These are phyloP conservation scores for Halictus ligatus DNA, from an alignment of 2,888 invertebrate genomes.

Conservation along the genomic window DNA sequence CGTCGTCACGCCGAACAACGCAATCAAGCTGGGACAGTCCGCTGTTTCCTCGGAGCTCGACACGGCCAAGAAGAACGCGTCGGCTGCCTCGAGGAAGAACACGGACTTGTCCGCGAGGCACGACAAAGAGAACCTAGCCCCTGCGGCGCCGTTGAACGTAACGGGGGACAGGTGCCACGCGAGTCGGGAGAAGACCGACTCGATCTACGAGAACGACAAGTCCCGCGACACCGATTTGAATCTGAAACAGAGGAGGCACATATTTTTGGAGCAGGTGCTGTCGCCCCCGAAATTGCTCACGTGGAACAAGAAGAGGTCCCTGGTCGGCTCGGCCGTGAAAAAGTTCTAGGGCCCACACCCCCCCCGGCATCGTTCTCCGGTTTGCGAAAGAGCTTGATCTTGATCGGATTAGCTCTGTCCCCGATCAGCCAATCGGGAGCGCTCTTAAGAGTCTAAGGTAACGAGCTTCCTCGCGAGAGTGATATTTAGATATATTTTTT, in stretches of 20 bases:
- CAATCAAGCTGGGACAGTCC: constrained; percentile 35
- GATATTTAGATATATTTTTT: constrained; percentile 46
- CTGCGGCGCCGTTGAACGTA: constrained; percentile 65
- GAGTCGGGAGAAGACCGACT: constrained; percentile 59
- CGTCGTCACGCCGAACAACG: constrained; percentile 61
- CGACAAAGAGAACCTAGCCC: constrained; percentile 79
- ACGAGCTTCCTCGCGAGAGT: constrained; percentile 24
- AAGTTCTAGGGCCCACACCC: constrained; percentile 44
- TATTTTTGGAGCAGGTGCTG: constrained; percentile 87
- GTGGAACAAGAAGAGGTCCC: constrained; percentile 79
- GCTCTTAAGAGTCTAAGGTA: neutral
- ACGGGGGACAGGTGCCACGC: constrained; percentile 65
- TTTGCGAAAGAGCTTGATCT: neutral
- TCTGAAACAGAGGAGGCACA: constrained; percentile 85
- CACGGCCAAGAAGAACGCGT: constrained; percentile 21
- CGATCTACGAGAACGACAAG: constrained; percentile 62
- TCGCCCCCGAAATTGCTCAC: constrained; percentile 86
- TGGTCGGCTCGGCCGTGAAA: constrained; percentile 56
- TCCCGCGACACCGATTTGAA: constrained; percentile 76
- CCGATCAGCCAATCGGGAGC: neutral
- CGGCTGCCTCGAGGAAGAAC: constrained; percentile 51
- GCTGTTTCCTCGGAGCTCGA: constrained; percentile 18
- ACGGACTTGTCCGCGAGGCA: constrained; percentile 63
- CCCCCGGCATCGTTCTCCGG: neutral
- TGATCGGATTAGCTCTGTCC: neutral